A percentile compares a stretch with the other conserved stretches of the same genome.
phyloP scores from a whole-genome alignment of 2,113 vertebrate species.

The Riparia riparia region DNA sequence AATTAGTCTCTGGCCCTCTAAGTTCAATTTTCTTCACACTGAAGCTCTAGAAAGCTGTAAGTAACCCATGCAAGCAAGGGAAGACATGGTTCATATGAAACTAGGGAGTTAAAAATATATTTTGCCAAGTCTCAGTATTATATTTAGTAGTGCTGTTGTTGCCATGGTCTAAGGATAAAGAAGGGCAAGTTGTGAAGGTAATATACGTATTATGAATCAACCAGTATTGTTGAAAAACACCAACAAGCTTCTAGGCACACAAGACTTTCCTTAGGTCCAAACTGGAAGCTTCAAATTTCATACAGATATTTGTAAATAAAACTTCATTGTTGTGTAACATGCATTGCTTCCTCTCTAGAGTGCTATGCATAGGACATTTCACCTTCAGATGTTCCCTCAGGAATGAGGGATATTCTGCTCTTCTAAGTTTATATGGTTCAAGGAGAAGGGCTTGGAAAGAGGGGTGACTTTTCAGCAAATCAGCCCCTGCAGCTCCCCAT shows the following conservation, averaged over 20 bases:
- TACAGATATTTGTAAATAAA: not conserved
- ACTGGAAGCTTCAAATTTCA: not conserved
- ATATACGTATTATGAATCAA: not conserved
- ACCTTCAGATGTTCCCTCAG: not conserved
- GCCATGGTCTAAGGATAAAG: constrained; percentile 31
- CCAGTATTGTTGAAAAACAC: not conserved
- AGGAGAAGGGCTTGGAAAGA: not conserved
- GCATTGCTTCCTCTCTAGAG: not conserved
- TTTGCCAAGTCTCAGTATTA: constrained; percentile 5
- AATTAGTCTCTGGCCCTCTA: constrained; percentile 1
- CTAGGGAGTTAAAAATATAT: constrained; percentile 18
- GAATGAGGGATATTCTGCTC: not conserved
- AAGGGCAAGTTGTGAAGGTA: constrained; percentile 19
- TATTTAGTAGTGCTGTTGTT: constrained; percentile 15
- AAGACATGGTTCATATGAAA: not conserved
- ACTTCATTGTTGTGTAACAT: not conserved
- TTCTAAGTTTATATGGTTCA: not conserved
- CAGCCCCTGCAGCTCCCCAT: not conserved
- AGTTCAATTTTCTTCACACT: not conserved
- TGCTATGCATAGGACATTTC: not conserved
- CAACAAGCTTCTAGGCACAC: not conserved
- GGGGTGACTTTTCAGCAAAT: not conserved
- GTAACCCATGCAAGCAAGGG: not conserved
- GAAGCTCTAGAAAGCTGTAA: constrained; percentile 7
- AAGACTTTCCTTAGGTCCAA: not conserved